phyloP scores from a whole-genome alignment of 2,113 vertebrate species.

The Chionomys nivalis region DNA sequence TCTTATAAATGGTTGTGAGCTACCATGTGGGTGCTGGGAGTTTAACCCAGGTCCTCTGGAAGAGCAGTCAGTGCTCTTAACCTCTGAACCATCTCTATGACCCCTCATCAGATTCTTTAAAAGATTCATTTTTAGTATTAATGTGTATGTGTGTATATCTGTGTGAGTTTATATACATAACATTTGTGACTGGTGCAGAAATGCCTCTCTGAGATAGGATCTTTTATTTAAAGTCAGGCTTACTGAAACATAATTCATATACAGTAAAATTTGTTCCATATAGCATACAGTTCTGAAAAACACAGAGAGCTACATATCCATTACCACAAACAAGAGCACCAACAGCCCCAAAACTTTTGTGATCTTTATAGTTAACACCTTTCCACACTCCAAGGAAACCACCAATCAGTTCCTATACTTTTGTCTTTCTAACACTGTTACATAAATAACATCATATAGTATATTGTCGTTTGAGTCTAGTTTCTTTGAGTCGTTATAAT shows the following conservation, averaged over 20 bases:
- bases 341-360: neutral
- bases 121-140: neutral
- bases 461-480: neutral
- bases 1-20: no score
- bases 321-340: neutral
- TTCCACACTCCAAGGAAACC: neutral
- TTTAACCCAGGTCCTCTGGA: no score
- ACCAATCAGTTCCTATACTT: neutral
- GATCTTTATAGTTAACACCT: neutral
- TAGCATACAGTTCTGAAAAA: neutral
- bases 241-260: neutral
- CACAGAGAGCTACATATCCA: neutral
- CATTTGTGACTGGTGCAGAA: neutral
- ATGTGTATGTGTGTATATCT: neutral
- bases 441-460: neutral
- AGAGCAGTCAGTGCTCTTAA: no score
- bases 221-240: conserved; percentile 7
- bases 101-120: neutral
- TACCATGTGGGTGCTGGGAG: no score
- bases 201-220: neutral
- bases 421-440: neutral
- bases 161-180: neutral
- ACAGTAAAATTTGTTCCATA: conserved; percentile 15
- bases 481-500: conserved; percentile 13
- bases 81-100: no score